Base-by-base conservation (phyloP, 2,797 vertebrate species). In the Acanthurus lineatus region DNA sequence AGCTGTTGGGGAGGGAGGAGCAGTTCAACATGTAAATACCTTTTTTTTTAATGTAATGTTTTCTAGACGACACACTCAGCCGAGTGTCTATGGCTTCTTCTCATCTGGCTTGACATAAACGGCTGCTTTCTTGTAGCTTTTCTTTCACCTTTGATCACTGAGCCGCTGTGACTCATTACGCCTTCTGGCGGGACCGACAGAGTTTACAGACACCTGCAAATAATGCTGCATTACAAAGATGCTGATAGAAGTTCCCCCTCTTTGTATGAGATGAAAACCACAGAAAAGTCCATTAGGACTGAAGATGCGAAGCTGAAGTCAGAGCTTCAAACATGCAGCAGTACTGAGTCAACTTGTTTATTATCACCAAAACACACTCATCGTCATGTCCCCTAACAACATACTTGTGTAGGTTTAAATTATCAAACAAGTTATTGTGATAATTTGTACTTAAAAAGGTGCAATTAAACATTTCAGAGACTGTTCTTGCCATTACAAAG, bases 11-110 rank as follows among this genome's bases (percentile, higher is more conserved):
- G 25, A 77, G 45, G 66, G 25, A 79, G 45, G 66, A 47, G 53
- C 47, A 69, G 51, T 69, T 70, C 22, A 70, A 82, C 60, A 85
- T 89, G 77, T 84, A 90, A 89, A 90, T 85, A 88, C 61, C 12
- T 44, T 77, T 78, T 82, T 75, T 65, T 78, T 82, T 75, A 63
- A 25, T 38, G 32, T n/a, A 59, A 54, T 63, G 9, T 87, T 82
- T 84, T 69, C 54, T 7, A 51, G 57, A 77, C 45, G 60, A 84
- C 4, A 15, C 58, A 48, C 52, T 49, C 22, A 2, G 22, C 48
- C 9, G 7, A 63, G 38, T 53, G 69, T 78, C 69, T 63, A 20
- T 86, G 82, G 83, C 79, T 75, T 78, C 73, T 75, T 76, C 76
- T 76, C 76, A 65, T 89, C 73, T 82, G 62, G 63, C 68, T 73